A percentile compares a stretch with the other conserved stretches of the same genome.
These are phyloP conservation scores for Malthinus seriepunctatus DNA, from an alignment of 2,888 invertebrate species.

Conservation along the genomic window DNA sequence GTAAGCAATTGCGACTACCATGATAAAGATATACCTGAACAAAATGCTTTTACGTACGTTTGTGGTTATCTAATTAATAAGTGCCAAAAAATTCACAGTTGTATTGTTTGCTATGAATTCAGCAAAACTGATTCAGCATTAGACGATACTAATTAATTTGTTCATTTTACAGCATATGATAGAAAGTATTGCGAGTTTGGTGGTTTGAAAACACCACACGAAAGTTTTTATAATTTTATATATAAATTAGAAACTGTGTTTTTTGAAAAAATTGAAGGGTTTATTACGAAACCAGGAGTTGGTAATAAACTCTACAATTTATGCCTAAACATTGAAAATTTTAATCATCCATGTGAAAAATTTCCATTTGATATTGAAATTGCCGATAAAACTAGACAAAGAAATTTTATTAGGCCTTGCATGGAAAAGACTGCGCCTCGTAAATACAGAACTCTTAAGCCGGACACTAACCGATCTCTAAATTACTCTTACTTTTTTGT, in stretches of 20 bases:
- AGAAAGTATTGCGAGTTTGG: background rate
- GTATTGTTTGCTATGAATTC: background rate
- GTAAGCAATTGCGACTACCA: too few relatives aligned
- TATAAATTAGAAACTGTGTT: slow-evolving; percentile 8
- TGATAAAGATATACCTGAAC: too few relatives aligned
- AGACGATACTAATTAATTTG: background rate
- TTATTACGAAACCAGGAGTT: too few relatives aligned
- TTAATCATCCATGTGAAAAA: slow-evolving; percentile 29
- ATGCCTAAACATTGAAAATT: background rate
- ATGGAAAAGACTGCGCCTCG: background rate
- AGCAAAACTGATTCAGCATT: background rate
- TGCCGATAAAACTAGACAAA: background rate
- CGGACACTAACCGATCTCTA: background rate
- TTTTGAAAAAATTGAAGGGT: too few relatives aligned
- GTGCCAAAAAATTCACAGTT: background rate
- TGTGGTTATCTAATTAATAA: background rate
- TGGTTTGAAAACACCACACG: background rate
- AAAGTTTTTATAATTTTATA: too few relatives aligned
- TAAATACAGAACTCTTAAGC: background rate
- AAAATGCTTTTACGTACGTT: too few relatives aligned
- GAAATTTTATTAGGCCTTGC: background rate
- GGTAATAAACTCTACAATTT: too few relatives aligned
- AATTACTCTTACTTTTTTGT: too few relatives aligned
- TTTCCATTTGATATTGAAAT: slow-evolving; percentile 35
- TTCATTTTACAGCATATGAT: background rate